These are phyloP conservation scores for Ectemnius cavifrons DNA, from an alignment of 2,888 invertebrate species.

Conservation along the genomic window DNA sequence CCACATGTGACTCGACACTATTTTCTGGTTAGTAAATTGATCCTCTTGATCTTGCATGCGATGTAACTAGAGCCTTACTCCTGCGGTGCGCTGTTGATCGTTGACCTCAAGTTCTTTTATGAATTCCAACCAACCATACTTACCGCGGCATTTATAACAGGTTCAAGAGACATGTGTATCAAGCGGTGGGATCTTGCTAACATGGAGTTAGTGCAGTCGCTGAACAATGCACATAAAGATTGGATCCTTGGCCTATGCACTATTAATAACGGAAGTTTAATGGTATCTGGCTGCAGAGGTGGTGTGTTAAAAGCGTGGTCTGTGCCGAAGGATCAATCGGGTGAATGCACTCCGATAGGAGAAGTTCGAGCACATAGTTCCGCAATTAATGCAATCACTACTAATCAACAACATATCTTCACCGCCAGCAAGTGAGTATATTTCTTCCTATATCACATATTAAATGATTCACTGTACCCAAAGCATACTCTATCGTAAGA, in stretches of 20 bases:
- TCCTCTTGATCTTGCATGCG: neutral
- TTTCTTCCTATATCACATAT: neutral
- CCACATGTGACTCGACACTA: slow-evolving; percentile 83
- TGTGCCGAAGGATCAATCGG: slow-evolving; percentile 79
- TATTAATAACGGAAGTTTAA: slow-evolving; percentile 79
- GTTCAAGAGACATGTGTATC: slow-evolving; percentile 91
- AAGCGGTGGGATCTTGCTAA: slow-evolving; percentile 88
- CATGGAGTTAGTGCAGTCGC: slow-evolving; percentile 82
- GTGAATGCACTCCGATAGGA: slow-evolving; percentile 83
- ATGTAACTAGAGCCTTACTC: neutral
- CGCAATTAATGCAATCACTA: slow-evolving; percentile 84
- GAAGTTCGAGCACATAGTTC: slow-evolving; percentile 85
- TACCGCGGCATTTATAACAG: slow-evolving; percentile 47
- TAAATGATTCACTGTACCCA: slow-evolving; percentile 19
- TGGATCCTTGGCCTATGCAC: slow-evolving; percentile 89
- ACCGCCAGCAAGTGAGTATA: slow-evolving; percentile 89
- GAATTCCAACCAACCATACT: too few relatives aligned
- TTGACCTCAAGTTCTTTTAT: neutral
- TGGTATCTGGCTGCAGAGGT: slow-evolving; percentile 88
- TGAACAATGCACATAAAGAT: slow-evolving; percentile 92
- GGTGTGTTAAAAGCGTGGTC: slow-evolving; percentile 88
- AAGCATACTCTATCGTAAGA: slow-evolving; percentile 32
- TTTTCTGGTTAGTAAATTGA: slow-evolving; percentile 82
- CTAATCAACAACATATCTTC: slow-evolving; percentile 84
- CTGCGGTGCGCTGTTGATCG: neutral